Percentiles rank a stretch among this genome's conserved stretches.
phyloP scores from a whole-genome alignment of 2,797 vertebrate genomes.

The Coluber constrictor region DNA sequence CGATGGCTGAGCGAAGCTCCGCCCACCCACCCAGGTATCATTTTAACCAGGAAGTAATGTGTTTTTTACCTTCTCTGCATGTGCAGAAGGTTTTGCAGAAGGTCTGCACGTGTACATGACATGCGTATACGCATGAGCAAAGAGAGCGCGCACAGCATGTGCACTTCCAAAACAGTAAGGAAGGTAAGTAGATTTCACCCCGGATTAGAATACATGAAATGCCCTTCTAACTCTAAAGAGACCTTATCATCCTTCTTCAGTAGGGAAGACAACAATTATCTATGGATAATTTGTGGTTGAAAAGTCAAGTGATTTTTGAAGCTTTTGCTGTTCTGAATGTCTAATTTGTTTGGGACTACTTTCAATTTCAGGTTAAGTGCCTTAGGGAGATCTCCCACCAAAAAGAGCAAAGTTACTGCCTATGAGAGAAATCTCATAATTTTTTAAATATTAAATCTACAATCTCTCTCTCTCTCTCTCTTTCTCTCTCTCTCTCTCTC shows the following conservation, averaged over 20 bases:
- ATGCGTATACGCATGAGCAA: no score
- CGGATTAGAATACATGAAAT: background rate
- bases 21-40: no score
- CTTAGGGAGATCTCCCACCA: background rate
- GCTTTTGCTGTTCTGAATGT: background rate
- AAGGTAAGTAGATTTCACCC: no score
- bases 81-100: no score
- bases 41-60: no score
- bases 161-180: no score
- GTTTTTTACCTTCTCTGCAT: no score
- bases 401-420: background rate
- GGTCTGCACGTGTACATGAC: no score
- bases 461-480: background rate
- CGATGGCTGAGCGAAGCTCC: no score
- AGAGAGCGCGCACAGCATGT: no score
- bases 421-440: background rate
- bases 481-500: background rate
- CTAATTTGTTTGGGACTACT: background rate
- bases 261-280: background rate
- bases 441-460: background rate
- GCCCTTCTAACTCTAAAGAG: background rate
- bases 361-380: background rate
- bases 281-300: background rate
- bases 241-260: background rate
- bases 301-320: background rate